These are phyloP conservation scores for Escarpia spicata DNA, from an alignment of 2,888 invertebrate species.

Conservation along the genomic window DNA sequence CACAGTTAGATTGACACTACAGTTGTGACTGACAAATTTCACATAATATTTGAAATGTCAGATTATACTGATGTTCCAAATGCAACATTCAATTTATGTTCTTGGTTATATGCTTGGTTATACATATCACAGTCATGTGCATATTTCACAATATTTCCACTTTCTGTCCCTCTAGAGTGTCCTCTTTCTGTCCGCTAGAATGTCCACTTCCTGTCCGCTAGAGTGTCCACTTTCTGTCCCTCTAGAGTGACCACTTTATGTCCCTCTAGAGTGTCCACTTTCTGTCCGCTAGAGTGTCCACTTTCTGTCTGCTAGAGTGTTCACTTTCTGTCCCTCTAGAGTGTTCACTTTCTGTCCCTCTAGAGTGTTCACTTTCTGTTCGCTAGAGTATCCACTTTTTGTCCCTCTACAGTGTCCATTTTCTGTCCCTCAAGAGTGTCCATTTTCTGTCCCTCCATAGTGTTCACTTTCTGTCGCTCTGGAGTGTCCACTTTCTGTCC, in stretches of 20 bases:
- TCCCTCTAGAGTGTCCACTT: not conserved
- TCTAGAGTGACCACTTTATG: no score
- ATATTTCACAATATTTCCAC: not conserved
- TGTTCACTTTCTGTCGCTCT: no score
- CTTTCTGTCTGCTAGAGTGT: no score
- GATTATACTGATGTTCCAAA: not conserved
- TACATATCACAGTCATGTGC: not conserved
- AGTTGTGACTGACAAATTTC: not conserved
- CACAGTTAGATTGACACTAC: not conserved
- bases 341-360: conserved; percentile 53
- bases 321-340: no score
- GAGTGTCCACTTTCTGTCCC: no score
- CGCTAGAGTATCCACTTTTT: conserved; percentile 86
- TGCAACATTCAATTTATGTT: not conserved
- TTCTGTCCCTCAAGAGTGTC: no score
- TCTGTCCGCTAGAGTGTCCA: conserved; percentile 43
- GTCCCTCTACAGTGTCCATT: no score
- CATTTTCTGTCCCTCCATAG: no score
- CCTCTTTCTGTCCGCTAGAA: no score
- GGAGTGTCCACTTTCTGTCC: no score
- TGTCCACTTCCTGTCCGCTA: no score
- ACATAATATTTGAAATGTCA: not conserved
- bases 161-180: no score
- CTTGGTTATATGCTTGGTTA: not conserved
- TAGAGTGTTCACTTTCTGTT: conserved; percentile 84